A percentile compares a stretch with the other conserved stretches of the same genome.
These are phyloP conservation scores for Drosophila trichaetosa DNA, from an alignment of 2,888 invertebrate species.

Conservation along the genomic window DNA sequence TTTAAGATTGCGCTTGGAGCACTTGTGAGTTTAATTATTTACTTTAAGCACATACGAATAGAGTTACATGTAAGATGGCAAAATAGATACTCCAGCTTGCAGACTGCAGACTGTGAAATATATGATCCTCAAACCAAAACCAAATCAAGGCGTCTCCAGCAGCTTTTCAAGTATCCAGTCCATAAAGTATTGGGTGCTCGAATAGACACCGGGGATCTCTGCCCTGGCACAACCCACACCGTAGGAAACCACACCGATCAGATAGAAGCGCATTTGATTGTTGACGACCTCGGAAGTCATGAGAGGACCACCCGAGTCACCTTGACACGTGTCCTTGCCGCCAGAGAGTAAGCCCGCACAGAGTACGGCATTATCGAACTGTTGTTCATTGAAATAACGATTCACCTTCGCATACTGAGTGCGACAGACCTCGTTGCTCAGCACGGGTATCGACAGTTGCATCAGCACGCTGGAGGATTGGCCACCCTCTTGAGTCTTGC, in stretches of 20 bases:
- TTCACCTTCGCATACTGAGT: slow-evolving; percentile 75
- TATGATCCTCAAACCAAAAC: background rate
- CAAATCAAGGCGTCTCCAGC: slow-evolving; percentile 65
- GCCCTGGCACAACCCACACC: slow-evolving; percentile 88
- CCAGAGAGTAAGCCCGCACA: slow-evolving; percentile 83
- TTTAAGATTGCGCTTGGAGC: slow-evolving; percentile 36
- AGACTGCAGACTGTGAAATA: slow-evolving; percentile 1
- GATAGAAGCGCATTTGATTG: slow-evolving; percentile 82
- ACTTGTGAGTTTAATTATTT: slow-evolving; percentile 19
- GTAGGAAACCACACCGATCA: slow-evolving; percentile 89
- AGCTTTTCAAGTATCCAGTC: slow-evolving; percentile 87
- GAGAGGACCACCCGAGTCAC: slow-evolving; percentile 85
- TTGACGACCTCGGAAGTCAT: slow-evolving; percentile 78
- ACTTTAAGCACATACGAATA: slow-evolving; percentile 27
- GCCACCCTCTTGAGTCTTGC: slow-evolving; percentile 86
- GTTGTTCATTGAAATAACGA: slow-evolving; percentile 72
- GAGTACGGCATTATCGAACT: slow-evolving; percentile 82
- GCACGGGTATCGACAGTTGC: slow-evolving; percentile 90
- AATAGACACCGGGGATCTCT: slow-evolving; percentile 88
- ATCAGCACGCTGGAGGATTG: slow-evolving; percentile 88
- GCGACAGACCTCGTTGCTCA: slow-evolving; percentile 87
- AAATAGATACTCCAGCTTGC: slow-evolving; percentile 15
- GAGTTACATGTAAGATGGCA: background rate
- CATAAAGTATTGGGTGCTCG: slow-evolving; percentile 87
- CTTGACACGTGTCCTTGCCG: slow-evolving; percentile 84